Base-by-base conservation (phyloP, 2,797 vertebrate species). In the Pseudomugil gertrudae region DNA sequence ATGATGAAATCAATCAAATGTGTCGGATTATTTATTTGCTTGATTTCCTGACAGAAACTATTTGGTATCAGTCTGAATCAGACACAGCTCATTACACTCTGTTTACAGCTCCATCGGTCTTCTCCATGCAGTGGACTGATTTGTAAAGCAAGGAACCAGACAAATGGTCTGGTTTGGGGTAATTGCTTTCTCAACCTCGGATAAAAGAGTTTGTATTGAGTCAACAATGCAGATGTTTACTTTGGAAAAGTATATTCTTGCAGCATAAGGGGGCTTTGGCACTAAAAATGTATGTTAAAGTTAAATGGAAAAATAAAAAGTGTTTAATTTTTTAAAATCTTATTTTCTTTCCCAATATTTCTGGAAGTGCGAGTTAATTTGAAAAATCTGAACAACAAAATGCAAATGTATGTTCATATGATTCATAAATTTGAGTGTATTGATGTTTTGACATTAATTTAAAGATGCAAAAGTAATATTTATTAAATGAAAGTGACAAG, bases 1-100 rank as follows among this genome's bases (percentile, higher is more conserved):
- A 85, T 72, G 57, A 81, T 76, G 45, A 84, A 79, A 83, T 21
- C 23, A 14, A 63, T 38, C 9, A 73, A 75, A 72, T 40, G 35
- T 81, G 64, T 76, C 55, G 69, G 30, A 72, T 74, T 2, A 32
- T 74, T 84, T 78, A 40, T 76, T 78, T 69, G 24, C 36, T 74
- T 65, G 47, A 36, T 63, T 76, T 24, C 5, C 15, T 59, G 21
- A 59, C 21, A 55, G n/a, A 40, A 52, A 59, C 19, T 2, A n/a
- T 9, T 8, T 57, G 1, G 6, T 17, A 33, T 33, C 5, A 24
- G 38, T 36, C 23, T 26, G 10, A 24, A 21, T 57, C 8, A 19
- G 24, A 27, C 24, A 1, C 5, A 45, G 27, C n/a, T 13, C 47
- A 24, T 11, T 50, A n/a, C 15, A 26, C 15, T 19, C n/a, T 24